These are phyloP conservation scores for Mellivora capensis DNA, from an alignment of 2,113 vertebrate species.

Conservation along the genomic window DNA sequence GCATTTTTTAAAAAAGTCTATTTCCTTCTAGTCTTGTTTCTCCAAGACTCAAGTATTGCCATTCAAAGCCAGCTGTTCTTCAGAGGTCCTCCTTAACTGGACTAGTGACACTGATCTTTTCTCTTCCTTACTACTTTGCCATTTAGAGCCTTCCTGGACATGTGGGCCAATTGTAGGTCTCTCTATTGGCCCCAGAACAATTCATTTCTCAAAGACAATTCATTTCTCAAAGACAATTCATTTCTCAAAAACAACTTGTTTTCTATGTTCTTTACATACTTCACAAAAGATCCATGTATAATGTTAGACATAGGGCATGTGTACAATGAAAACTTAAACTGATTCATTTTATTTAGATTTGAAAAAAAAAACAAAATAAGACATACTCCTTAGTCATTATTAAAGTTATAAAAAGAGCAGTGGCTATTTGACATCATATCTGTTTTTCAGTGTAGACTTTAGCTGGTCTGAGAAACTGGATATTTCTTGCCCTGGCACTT, in stretches of 20 bases:
- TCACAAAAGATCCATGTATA: background rate
- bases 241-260: slow-evolving; percentile 10
- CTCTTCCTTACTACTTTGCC: background rate
- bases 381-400: background rate
- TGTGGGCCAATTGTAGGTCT: background rate
- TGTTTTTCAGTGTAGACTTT: background rate
- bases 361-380: background rate
- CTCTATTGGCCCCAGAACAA: background rate
- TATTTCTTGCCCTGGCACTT: background rate
- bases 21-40: background rate
- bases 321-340: background rate
- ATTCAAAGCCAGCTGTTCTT: background rate
- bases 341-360: background rate
- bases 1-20: background rate
- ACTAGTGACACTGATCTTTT: background rate
- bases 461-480: background rate
- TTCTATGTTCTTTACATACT: background rate
- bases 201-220: background rate
- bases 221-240: background rate
- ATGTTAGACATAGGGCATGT: background rate
- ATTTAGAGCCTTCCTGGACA: background rate
- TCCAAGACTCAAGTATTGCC: background rate
- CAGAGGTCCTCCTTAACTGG: background rate
- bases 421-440: background rate
- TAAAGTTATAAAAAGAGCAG: background rate